These are phyloP conservation scores for Synanthedon formicaeformis DNA, from an alignment of 2,888 invertebrate genomes.

Conservation along the genomic window DNA sequence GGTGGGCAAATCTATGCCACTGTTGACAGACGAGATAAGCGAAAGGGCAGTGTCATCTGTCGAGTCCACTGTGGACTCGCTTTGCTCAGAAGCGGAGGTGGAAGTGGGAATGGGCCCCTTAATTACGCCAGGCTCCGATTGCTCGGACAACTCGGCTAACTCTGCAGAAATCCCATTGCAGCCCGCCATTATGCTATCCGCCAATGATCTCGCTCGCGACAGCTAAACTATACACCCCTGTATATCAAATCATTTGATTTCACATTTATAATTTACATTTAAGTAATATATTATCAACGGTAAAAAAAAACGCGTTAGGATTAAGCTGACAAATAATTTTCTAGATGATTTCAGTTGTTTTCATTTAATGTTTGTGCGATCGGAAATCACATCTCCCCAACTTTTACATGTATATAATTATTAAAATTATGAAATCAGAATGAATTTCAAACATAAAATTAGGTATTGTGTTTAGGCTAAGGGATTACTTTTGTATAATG, in stretches of 20 bases:
- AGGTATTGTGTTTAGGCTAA: slow-evolving; percentile 36
- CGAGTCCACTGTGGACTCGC: slow-evolving; percentile 34
- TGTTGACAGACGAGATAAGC: slow-evolving; percentile 46
- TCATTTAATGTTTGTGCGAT: too few relatives aligned
- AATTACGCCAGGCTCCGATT: slow-evolving; percentile 36
- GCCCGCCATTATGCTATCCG: slow-evolving; percentile 46
- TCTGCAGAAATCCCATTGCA: slow-evolving; percentile 56
- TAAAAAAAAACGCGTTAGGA: too few relatives aligned
- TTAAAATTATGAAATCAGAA: too few relatives aligned
- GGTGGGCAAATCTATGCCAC: slow-evolving; percentile 51
- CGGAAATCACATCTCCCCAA: too few relatives aligned
- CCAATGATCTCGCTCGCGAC: slow-evolving; percentile 33
- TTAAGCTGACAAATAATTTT: too few relatives aligned
- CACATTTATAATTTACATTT: too few relatives aligned
- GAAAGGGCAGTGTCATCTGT: slow-evolving; percentile 35
- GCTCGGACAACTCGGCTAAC: slow-evolving; percentile 37
- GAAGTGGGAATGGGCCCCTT: slow-evolving; percentile 42
- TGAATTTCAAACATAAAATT: slow-evolving; percentile 7
- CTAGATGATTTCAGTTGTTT: too few relatives aligned
- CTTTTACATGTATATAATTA: too few relatives aligned
- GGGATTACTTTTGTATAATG: slow-evolving; percentile 58
- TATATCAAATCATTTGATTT: too few relatives aligned
- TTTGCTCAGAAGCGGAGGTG: slow-evolving; percentile 32
- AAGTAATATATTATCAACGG: too few relatives aligned
- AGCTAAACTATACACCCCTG: background rate